Percentiles rank a stretch among this genome's conserved stretches.
phyloP scores from a whole-genome alignment of 2,113 vertebrate species.

The Silurus meridionalis region DNA sequence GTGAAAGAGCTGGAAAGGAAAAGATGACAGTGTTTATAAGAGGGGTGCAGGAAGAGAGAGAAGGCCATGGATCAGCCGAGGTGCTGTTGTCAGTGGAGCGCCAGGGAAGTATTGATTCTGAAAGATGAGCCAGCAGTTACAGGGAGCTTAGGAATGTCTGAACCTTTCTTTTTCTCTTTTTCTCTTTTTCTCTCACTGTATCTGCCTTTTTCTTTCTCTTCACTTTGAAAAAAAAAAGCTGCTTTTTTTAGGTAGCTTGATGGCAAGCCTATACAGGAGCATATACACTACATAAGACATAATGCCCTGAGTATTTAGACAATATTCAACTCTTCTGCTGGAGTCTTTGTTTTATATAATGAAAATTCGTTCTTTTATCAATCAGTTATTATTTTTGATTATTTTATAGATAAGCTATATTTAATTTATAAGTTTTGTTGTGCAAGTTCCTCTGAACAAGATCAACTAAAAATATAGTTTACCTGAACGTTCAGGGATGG shows the following conservation, averaged over 20 bases:
- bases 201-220: conserved; percentile 15
- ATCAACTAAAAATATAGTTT: conserved; percentile 23
- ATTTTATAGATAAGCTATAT: background rate
- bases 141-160: conserved; percentile 58
- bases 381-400: conserved; percentile 8
- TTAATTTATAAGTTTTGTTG: conserved; percentile 16
- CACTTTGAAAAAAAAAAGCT: conserved; percentile 19
- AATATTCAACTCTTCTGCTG: background rate
- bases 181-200: conserved; percentile 39
- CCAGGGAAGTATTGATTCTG: conserved; percentile 63
- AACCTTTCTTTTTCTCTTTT: conserved; percentile 43
- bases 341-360: background rate
- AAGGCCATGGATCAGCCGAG: conserved; percentile 52
- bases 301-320: background rate
- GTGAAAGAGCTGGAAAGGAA: conserved; percentile 45
- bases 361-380: background rate
- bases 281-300: background rate
- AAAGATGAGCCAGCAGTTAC: conserved; percentile 61
- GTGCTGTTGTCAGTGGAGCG: conserved; percentile 49
- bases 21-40: conserved; percentile 56
- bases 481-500: conserved; percentile 8
- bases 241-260: background rate
- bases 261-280: background rate
- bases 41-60: conserved; percentile 41
- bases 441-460: conserved; percentile 21